A percentile compares a stretch with the other conserved stretches of the same genome.
These are phyloP conservation scores for Microctonus aethiopoides DNA, from an alignment of 2,888 invertebrate genomes.

Conservation along the genomic window DNA sequence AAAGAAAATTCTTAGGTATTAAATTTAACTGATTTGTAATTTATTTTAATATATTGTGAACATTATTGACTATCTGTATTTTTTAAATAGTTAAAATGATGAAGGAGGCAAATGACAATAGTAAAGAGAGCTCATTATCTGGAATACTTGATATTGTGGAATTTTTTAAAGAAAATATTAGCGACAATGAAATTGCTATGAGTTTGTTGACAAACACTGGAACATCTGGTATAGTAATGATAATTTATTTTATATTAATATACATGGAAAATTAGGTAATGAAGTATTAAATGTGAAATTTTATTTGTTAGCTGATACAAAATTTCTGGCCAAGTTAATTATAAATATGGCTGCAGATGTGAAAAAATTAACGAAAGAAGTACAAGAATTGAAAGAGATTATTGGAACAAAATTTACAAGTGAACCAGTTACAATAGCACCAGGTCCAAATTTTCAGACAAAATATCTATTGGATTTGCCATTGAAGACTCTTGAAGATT, in stretches of 20 bases:
- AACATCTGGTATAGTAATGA: too few relatives aligned
- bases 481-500: constrained; percentile 23
- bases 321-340: not conserved
- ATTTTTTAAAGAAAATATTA: not conserved
- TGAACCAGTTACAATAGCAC: not conserved
- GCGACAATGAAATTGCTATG: not conserved
- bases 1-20: not conserved
- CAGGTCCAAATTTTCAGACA: constrained; percentile 16
- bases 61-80: not conserved
- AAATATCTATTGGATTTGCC: constrained; percentile 27
- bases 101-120: not conserved
- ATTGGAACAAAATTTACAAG: not conserved
- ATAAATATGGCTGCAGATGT: not conserved
- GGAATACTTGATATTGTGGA: not conserved
- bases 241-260: too few relatives aligned
- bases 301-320: not conserved
- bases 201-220: not conserved
- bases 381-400: constrained; percentile 4
- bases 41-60: not conserved
- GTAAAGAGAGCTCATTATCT: not conserved
- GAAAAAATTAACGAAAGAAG: not conserved
- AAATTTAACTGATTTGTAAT: not conserved
- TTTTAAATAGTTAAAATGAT: not conserved
- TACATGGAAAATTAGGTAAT: not conserved
- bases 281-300: not conserved